Evolutionary conservation across 2,888 invertebrate species (phyloP).

Genomic region (Stenolophus ochropezus): DNA sequence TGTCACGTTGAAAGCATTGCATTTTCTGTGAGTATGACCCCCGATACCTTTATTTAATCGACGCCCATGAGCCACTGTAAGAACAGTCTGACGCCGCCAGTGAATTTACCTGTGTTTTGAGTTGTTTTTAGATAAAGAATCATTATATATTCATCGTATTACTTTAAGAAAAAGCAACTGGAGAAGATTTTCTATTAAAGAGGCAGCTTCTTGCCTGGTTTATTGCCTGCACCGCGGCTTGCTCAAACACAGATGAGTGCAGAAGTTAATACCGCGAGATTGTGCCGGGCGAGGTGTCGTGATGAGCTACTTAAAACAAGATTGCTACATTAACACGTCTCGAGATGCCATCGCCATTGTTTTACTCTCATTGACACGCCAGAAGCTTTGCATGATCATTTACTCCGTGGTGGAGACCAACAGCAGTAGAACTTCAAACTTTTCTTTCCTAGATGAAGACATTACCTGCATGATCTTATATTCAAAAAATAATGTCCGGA

Average conservation of each 20-base stretch:
- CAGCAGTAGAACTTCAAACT: background rate
- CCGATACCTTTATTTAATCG: no score
- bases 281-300: constrained; percentile 41
- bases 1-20: no score
- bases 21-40: no score
- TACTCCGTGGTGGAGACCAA: background rate
- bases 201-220: background rate
- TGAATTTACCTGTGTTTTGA: no score
- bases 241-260: constrained; percentile 31
- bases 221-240: background rate
- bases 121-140: no score
- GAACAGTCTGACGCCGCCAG: no score
- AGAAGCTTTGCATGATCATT: constrained; percentile 49
- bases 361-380: constrained; percentile 36
- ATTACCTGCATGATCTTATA: background rate
- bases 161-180: background rate
- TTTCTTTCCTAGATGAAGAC: background rate
- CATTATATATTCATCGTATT: background rate
- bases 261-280: constrained; percentile 49
- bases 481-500: no score
- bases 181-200: background rate
- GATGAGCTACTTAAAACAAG: constrained; percentile 58
- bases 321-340: constrained; percentile 53
- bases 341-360: constrained; percentile 40
- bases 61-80: no score